These are phyloP conservation scores for Scartelaos histophorus DNA, from an alignment of 2,113 vertebrate species.

Conservation along the genomic window DNA sequence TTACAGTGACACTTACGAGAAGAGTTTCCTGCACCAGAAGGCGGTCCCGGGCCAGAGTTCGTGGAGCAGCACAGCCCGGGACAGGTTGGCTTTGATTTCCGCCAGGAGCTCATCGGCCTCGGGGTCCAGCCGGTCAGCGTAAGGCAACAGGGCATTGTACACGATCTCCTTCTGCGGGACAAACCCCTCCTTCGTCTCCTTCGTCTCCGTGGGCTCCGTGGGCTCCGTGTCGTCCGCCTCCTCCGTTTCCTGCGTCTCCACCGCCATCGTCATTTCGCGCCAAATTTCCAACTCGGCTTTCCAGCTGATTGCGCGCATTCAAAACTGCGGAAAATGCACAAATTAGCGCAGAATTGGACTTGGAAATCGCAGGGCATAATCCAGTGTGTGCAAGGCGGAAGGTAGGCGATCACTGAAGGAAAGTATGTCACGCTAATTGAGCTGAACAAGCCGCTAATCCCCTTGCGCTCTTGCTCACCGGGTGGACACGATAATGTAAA, in stretches of 20 bases:
- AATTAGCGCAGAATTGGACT: constrained; percentile 3
- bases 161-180: constrained; percentile 89
- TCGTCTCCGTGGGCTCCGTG: no score
- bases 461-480: neutral
- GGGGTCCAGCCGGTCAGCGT: constrained; percentile 83
- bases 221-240: neutral
- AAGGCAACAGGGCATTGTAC: constrained; percentile 91
- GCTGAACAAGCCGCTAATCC: constrained; percentile 45
- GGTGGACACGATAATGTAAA: no score
- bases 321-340: neutral
- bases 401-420: constrained; percentile 23
- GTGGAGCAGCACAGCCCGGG: constrained; percentile 88
- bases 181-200: constrained; percentile 53
- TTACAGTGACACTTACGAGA: constrained; percentile 83
- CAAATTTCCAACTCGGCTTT: constrained; percentile 33
- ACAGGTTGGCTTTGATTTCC: constrained; percentile 90
- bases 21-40: constrained; percentile 93
- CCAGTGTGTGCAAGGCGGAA: constrained; percentile 43
- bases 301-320: constrained; percentile 5
- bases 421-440: constrained; percentile 73
- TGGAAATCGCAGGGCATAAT: constrained; percentile 41
- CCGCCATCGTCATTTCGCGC: constrained; percentile 24
- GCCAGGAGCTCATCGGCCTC: constrained; percentile 86
- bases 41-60: constrained; percentile 96
- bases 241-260: neutral